A percentile compares a stretch with the other conserved stretches of the same genome.
These are phyloP conservation scores for Limanda limanda DNA, from an alignment of 2,113 vertebrate genomes.

Conservation along the genomic window DNA sequence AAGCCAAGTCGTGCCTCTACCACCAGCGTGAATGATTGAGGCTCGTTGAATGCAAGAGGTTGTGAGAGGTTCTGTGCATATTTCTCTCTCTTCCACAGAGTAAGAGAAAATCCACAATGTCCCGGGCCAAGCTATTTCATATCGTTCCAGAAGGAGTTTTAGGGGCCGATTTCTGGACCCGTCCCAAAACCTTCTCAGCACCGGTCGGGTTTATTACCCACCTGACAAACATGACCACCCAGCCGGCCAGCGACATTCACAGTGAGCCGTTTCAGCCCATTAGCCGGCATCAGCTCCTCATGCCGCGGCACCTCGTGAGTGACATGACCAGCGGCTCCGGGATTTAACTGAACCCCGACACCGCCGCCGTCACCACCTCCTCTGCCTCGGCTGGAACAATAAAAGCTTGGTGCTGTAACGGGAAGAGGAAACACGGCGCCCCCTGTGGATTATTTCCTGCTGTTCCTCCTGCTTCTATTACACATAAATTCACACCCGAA, in stretches of 20 bases:
- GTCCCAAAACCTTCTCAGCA: constrained; percentile 63
- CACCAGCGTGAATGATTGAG: not conserved
- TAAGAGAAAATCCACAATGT: constrained; percentile 27
- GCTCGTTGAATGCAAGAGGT: not conserved
- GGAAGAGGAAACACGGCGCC: constrained; percentile 47
- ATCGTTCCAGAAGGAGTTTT: constrained; percentile 32
- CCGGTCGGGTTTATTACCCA: constrained; percentile 60
- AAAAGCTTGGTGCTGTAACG: constrained; percentile 48
- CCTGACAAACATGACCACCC: constrained; percentile 74
- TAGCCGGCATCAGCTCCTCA: constrained; percentile 60
- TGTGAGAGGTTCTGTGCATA: not conserved
- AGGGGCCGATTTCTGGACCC: constrained; percentile 48
- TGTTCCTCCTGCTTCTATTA: constrained; percentile 37
- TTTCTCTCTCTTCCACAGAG: not conserved
- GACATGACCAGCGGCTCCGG: constrained; percentile 45
- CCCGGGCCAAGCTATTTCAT: constrained; percentile 26
- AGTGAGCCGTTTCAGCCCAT: constrained; percentile 68
- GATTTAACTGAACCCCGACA: constrained; percentile 62
- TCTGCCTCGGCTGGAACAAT: constrained; percentile 47
- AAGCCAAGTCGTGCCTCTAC: not conserved
- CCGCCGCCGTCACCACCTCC: constrained; percentile 29
- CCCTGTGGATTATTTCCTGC: constrained; percentile 31
- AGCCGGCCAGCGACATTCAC: constrained; percentile 57
- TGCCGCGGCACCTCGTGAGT: constrained; percentile 63
- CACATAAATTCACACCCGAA: constrained; percentile 41